These are phyloP conservation scores for Melanostigma gelatinosum DNA, from an alignment of 2,113 vertebrate genomes.

Conservation along the genomic window DNA sequence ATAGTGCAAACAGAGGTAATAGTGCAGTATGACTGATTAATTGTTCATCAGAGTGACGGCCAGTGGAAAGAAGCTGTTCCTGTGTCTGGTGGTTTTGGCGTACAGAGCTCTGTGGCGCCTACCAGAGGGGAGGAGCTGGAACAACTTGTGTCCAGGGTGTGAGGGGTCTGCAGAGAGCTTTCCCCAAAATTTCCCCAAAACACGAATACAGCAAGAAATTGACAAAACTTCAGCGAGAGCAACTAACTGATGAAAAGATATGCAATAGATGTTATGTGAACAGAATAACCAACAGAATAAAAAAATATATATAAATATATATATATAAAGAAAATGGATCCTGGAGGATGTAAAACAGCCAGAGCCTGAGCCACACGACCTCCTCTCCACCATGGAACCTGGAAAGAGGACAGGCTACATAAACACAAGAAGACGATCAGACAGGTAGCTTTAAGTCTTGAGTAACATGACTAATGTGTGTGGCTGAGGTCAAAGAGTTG, in stretches of 20 bases:
- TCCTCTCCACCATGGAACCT: neutral
- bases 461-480: neutral
- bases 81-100: too few species aligned
- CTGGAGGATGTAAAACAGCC: neutral
- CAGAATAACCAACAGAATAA: neutral
- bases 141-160: too few species aligned
- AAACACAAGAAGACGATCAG: neutral
- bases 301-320: too few species aligned
- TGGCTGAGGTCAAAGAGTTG: neutral
- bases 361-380: neutral
- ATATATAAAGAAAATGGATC: neutral
- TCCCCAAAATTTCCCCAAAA: neutral
- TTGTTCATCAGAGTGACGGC: too few species aligned
- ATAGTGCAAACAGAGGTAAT: too few species aligned
- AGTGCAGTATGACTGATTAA: too few species aligned
- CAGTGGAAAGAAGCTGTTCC: too few species aligned
- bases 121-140: too few species aligned
- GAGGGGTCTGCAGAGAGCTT: too few species aligned
- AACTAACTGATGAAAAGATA: neutral
- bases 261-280: neutral
- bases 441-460: neutral
- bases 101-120: too few species aligned
- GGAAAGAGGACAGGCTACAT: neutral
- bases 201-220: too few species aligned
- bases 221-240: neutral